A percentile compares a stretch with the other conserved stretches of the same genome.
Evolutionary conservation across 2,888 invertebrate genomes (phyloP).

Genomic region (Formica aserva): DNA sequence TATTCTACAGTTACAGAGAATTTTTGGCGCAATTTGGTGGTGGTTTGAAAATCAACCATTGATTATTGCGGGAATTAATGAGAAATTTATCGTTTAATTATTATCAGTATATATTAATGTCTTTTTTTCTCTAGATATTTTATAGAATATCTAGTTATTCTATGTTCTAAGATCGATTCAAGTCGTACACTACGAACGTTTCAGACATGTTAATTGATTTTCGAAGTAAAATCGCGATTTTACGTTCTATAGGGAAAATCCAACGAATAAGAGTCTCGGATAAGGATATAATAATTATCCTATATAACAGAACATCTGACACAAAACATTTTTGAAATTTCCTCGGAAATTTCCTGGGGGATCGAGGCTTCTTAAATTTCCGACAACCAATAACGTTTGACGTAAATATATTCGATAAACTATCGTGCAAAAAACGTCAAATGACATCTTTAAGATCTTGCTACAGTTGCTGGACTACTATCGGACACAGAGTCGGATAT

Average conservation of each 20-base stretch:
- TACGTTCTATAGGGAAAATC: not conserved
- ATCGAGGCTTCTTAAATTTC: not conserved
- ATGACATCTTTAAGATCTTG: not conserved
- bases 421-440: not conserved
- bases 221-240: not conserved
- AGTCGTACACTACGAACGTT: not conserved
- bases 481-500: not conserved
- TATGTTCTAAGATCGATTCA: not conserved
- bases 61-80: conserved; percentile 16
- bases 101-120: conserved; percentile 1
- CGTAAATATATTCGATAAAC: conserved; percentile 5
- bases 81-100: conserved; percentile 10
- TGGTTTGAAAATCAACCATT: conserved; percentile 32
- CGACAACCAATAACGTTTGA: conserved; percentile 15
- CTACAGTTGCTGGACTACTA: not conserved
- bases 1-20: conserved; percentile 43
- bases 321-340: not conserved
- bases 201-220: conserved; percentile 39
- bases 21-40: conserved; percentile 55
- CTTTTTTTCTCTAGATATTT: conserved; percentile 39
- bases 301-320: not conserved
- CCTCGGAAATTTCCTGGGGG: not conserved
- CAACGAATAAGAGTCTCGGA: not conserved
- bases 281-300: not conserved
- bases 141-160: conserved; percentile 41